Evolutionary conservation across 1,140 invertebrate genomes (phyloP), one percentile per base, ranked within the genome.

Genomic region (Drosophila sucinea): DNA sequence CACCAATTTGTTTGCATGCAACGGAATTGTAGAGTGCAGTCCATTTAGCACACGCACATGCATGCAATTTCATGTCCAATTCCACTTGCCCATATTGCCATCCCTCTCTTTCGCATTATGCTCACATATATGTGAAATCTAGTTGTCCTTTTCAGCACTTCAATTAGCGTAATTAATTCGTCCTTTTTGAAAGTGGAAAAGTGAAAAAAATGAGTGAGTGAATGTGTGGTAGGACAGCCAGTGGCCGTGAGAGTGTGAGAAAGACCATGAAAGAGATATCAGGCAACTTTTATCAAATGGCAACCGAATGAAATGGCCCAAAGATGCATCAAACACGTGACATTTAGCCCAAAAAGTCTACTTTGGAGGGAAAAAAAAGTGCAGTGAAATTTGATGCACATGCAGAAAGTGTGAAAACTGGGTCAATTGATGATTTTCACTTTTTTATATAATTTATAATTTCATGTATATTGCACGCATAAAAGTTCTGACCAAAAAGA

Each of bases 101-200:
- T 38, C 56, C 33, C 17, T 17, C 32, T 58, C 56, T 17, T 25
- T 38, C 38, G 56, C 56, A 23, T 38, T 35, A n/a, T n/a, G 2
- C 30, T 56, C 27, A 30, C 69, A 35, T 40, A 35, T 8, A 29
- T 5, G 25, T 3, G n/a, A 61, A n/a, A 54, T 11, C 32, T 33
- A 25, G 1, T 1, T 41, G 35, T 11, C 6, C 32, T 56, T 55
- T 51, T 55, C 17, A 30, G 11, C 67, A 23, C 47, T 74, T 74
- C 72, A 74, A 74, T 74, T 74, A 74, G 68, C 72, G 68, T 74
- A 74, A 74, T 74, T 74, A 74, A 74, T 70, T 66, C 62, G 47
- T 17, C 27, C 38, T 70, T 70, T 70, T 70, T 33, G 60, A 40
- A 40, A 30, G 7, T 38, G 8, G 60, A 74, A 65, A 74, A 64